Percentiles rank a stretch among this genome's conserved stretches.
phyloP scores from a whole-genome alignment of 2,113 vertebrate species.

The Promerops cafer region DNA sequence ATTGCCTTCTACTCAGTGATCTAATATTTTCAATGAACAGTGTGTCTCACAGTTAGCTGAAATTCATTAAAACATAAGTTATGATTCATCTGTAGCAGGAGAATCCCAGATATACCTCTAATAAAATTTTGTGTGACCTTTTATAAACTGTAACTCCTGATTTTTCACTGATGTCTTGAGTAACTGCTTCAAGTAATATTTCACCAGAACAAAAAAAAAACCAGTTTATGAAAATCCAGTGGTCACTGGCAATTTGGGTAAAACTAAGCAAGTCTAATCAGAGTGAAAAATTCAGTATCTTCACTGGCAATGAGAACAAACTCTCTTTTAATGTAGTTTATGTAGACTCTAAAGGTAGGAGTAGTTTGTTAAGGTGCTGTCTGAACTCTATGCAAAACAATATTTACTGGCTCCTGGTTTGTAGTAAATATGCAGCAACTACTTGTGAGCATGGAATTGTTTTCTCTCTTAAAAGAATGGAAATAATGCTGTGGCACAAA shows the following conservation, averaged over 20 bases:
- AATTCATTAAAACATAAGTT: neutral
- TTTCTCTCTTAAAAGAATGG: neutral
- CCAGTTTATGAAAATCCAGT: neutral
- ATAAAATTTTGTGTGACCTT: neutral
- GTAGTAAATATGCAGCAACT: neutral
- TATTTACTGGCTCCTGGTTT: neutral
- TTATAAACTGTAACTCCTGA: neutral
- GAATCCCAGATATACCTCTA: neutral
- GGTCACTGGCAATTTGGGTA: neutral
- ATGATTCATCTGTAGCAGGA: neutral
- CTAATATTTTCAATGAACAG: neutral
- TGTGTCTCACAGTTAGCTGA: neutral
- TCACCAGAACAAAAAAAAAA: neutral
- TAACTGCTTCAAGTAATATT: neutral
- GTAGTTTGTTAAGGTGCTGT: neutral
- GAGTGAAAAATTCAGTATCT: neutral
- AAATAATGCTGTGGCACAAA: neutral
- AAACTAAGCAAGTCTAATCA: neutral
- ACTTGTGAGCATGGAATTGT: neutral
- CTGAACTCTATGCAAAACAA: slow-evolving; percentile 3
- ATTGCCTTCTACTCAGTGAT: neutral
- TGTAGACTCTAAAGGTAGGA: neutral
- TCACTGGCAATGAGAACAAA: neutral
- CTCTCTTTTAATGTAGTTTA: neutral
- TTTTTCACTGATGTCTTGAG: neutral